These are phyloP conservation scores for Cyclophora albipunctata DNA, from an alignment of 2,888 invertebrate genomes.

Conservation along the genomic window DNA sequence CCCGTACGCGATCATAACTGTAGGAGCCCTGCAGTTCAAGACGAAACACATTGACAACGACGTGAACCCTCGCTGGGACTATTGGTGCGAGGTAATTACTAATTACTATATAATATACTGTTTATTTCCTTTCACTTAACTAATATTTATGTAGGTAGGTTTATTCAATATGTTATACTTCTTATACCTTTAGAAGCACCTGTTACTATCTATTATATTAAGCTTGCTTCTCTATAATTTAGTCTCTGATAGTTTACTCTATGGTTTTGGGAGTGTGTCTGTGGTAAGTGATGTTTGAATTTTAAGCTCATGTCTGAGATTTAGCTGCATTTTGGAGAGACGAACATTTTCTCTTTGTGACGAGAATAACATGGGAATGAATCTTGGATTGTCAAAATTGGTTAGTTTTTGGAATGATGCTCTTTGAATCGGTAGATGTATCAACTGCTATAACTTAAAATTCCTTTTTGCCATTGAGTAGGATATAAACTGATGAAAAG, in stretches of 20 bases:
- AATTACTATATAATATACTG: not conserved
- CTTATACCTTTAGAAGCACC: constrained; percentile 5
- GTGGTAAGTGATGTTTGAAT: constrained; percentile 26
- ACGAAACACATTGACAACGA: constrained; percentile 96
- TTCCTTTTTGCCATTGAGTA: too few relatives aligned
- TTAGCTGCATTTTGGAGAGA: constrained; percentile 7
- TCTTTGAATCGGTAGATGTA: too few relatives aligned
- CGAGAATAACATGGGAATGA: not conserved
- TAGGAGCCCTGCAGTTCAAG: constrained; percentile 95
- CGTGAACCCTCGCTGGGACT: constrained; percentile 97
- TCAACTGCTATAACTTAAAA: too few relatives aligned
- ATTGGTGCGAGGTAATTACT: constrained; percentile 91
- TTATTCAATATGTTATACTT: not conserved
- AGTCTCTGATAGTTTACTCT: constrained; percentile 4
- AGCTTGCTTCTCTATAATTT: constrained; percentile 6
- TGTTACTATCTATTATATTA: not conserved
- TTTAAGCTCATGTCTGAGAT: constrained; percentile 37
- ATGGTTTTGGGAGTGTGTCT: constrained; percentile 10
- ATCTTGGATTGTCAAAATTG: too few relatives aligned
- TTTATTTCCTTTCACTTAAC: constrained; percentile 8
- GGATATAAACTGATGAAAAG: too few relatives aligned
- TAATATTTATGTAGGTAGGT: not conserved
- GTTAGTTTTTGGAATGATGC: constrained; percentile 2
- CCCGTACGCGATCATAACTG: constrained; percentile 93
- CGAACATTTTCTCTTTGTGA: constrained; percentile 4